A percentile compares a stretch with the other conserved stretches of the same genome.
Conservation (phyloP, 1,140 invertebrate species). For the Penaeus vannamei region DNA sequence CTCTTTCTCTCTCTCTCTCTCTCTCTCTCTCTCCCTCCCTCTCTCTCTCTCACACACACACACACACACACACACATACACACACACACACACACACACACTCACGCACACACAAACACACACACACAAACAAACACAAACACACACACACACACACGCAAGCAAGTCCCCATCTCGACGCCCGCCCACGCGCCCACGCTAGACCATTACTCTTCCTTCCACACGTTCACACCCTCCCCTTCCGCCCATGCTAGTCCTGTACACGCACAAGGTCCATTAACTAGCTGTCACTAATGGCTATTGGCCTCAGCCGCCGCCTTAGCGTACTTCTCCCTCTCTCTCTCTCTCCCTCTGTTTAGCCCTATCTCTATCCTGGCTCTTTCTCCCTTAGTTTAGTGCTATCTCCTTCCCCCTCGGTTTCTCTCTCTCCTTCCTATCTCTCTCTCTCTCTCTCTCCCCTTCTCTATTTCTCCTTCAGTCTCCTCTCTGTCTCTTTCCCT, state of each 20-base stretch:
- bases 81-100: too few relatives aligned
- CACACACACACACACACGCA: too few relatives aligned
- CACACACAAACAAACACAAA: too few relatives aligned
- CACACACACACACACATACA: not conserved
- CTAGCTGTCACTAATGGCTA: too few relatives aligned
- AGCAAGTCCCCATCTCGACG: too few relatives aligned
- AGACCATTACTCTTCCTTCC: too few relatives aligned
- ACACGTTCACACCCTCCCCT: too few relatives aligned
- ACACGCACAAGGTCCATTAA: too few relatives aligned
- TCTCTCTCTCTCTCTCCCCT: not conserved
- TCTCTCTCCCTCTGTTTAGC: not conserved
- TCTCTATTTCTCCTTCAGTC: not conserved
- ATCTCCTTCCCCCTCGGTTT: too few relatives aligned
- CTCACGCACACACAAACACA: too few relatives aligned
- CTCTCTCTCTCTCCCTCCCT: not conserved
- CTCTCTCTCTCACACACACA: not conserved
- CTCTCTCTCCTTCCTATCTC: not conserved
- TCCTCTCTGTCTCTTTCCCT: constrained; percentile 2
- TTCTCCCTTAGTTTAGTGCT: not conserved
- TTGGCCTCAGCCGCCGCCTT: not conserved
- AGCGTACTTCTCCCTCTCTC: not conserved
- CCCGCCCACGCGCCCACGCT: too few relatives aligned
- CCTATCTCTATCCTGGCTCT: not conserved
- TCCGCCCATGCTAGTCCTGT: too few relatives aligned
- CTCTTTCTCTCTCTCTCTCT: not conserved